Percentiles rank a stretch among this genome's conserved stretches.
phyloP scores from a whole-genome alignment of 2,888 invertebrate genomes.

The Pammene fasciana region DNA sequence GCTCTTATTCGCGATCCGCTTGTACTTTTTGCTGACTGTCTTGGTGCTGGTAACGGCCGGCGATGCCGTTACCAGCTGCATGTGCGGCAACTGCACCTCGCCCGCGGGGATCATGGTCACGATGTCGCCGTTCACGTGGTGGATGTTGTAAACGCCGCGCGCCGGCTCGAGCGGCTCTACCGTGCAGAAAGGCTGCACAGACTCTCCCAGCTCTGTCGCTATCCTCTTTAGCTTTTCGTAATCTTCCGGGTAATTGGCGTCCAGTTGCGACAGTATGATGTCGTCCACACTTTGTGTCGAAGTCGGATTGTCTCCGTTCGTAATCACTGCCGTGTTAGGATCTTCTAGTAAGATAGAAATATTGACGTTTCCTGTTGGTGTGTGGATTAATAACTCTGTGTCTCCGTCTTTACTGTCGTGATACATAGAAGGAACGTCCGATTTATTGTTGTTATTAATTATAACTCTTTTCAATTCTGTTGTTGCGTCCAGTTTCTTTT shows the following conservation, averaged over 20 bases:
- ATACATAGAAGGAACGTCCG: slow-evolving; percentile 83
- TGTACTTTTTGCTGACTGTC: slow-evolving; percentile 87
- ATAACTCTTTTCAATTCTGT: slow-evolving; percentile 72
- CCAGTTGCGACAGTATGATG: slow-evolving; percentile 86
- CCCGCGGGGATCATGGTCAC: slow-evolving; percentile 79
- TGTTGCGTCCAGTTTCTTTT: slow-evolving; percentile 76
- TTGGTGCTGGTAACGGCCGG: slow-evolving; percentile 86
- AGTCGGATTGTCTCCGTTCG: slow-evolving; percentile 80
- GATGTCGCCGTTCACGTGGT: slow-evolving; percentile 76
- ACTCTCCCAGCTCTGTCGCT: slow-evolving; percentile 91
- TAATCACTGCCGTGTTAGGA: slow-evolving; percentile 68
- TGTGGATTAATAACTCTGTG: slow-evolving; percentile 71
- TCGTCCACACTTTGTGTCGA: slow-evolving; percentile 87
- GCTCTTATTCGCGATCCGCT: slow-evolving; percentile 83
- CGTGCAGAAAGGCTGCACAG: slow-evolving; percentile 88
- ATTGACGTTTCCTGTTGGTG: slow-evolving; percentile 71
- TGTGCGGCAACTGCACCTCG: slow-evolving; percentile 74
- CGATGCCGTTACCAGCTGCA: slow-evolving; percentile 84
- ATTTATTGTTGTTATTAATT: slow-evolving; percentile 77
- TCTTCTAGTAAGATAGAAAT: slow-evolving; percentile 80
- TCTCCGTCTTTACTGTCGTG: slow-evolving; percentile 70
- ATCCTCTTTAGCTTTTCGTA: slow-evolving; percentile 93
- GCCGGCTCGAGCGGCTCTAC: slow-evolving; percentile 81
- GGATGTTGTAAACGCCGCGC: slow-evolving; percentile 81
- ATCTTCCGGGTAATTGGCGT: slow-evolving; percentile 89